phyloP scores from a whole-genome alignment of 2,113 vertebrate genomes.

The Psittacula cyanocephala region DNA sequence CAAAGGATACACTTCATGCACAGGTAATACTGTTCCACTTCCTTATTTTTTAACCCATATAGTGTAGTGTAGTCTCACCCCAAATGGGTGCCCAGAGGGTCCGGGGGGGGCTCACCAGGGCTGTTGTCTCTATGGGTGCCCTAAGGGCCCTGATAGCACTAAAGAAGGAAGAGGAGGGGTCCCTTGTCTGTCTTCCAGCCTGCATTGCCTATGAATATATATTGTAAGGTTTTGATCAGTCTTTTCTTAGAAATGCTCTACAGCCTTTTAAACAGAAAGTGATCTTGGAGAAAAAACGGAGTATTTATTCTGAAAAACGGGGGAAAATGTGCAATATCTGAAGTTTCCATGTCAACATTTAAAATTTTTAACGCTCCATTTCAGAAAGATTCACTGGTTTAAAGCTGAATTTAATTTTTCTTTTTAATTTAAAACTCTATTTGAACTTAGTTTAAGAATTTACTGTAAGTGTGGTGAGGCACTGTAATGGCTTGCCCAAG shows the following conservation, averaged over 20 bases:
- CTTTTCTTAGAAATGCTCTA: neutral
- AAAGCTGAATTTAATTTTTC: neutral
- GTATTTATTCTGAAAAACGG: rapidly evolving
- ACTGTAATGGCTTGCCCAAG: too few relatives aligned
- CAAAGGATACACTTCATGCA: neutral
- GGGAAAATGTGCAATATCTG: neutral
- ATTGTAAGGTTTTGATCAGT: neutral
- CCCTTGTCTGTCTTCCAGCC: neutral
- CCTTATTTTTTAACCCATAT: neutral
- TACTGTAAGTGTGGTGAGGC: too few relatives aligned
- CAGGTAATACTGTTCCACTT: neutral
- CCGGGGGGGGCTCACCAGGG: too few relatives aligned
- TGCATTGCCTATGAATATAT: neutral
- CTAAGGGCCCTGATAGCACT: neutral
- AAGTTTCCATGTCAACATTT: neutral
- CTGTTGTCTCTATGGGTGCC: neutral
- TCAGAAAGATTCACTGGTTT: neutral
- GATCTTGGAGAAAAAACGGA: neutral
- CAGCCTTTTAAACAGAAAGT: neutral
- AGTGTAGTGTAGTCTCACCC: neutral
- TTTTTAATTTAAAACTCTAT: neutral
- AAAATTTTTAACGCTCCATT: neutral
- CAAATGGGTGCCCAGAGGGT: too few relatives aligned
- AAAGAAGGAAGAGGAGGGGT: neutral
- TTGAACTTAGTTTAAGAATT: neutral